A percentile compares a stretch with the other conserved stretches of the same genome.
These are phyloP conservation scores for Yoshiicerus persimilis DNA, from an alignment of 1,140 invertebrate genomes.

Conservation along the genomic window DNA sequence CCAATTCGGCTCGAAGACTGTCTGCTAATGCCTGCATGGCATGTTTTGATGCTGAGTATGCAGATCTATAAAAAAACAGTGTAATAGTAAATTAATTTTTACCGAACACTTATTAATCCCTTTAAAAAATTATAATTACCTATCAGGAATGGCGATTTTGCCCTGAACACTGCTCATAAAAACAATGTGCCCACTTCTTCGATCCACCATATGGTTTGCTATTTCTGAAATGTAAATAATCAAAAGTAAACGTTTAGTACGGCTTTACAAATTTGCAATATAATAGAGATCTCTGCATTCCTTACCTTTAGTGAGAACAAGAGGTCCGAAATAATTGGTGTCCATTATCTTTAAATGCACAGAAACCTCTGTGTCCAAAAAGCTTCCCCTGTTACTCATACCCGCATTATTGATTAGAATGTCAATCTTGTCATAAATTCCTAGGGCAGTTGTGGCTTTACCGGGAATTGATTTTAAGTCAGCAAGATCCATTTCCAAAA, in stretches of 20 bases:
- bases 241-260: slow-evolving; percentile 7
- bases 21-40: slow-evolving; percentile 87
- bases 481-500: slow-evolving; percentile 75
- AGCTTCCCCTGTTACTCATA: slow-evolving; percentile 76
- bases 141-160: slow-evolving; percentile 81
- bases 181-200: slow-evolving; percentile 78
- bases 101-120: background rate
- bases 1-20: slow-evolving; percentile 76
- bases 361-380: slow-evolving; percentile 73
- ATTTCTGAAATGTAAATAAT: slow-evolving; percentile 67
- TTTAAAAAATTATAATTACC: slow-evolving; percentile 53
- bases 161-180: slow-evolving; percentile 93
- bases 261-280: background rate
- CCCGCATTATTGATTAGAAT: slow-evolving; percentile 93
- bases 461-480: slow-evolving; percentile 66
- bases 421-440: slow-evolving; percentile 58
- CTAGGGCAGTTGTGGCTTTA: slow-evolving; percentile 56
- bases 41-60: slow-evolving; percentile 93
- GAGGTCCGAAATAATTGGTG: slow-evolving; percentile 91
- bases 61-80: slow-evolving; percentile 62
- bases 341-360: slow-evolving; percentile 88
- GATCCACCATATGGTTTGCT: slow-evolving; percentile 77
- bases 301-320: slow-evolving; percentile 90
- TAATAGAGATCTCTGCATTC: background rate
- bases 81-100: background rate